Evolutionary conservation across 2,888 invertebrate species (phyloP), one percentile per base, ranked within the genome.

Genomic region (Axea sp.): DNA sequence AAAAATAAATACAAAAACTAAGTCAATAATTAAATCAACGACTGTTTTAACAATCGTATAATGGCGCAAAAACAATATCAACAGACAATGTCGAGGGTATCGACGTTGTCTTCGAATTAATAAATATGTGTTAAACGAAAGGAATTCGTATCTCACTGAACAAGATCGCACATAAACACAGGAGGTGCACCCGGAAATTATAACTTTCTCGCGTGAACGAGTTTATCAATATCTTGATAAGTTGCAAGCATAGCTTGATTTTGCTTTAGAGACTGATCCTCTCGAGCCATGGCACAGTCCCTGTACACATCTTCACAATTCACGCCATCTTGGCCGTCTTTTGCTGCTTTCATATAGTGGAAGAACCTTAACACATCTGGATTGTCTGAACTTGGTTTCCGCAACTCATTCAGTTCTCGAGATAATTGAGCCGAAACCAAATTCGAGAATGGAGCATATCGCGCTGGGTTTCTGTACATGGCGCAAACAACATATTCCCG

Each of bases 371-470:
- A 88, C 68, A 96, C 95, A 80, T 96, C 95, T 0, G 95, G 93
- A 86, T 96, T 96, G 85, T 96, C 95, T 0, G 93, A 93, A 0
- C 95, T 92, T 0, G 96, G 96, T 53, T 95, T 93, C 1, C 94
- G 91, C 39, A 96, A 89, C 84, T 96, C 96, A 86, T 95, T 95
- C 59, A 96, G 88, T 86, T 96, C 96, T 81, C 96, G 95, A 89
- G 96, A 96, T 45, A 96, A 88, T 81, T 96, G 96, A 0, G 95
- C 95, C 0, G 96, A 96, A 4, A 96, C 92, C 60, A 96, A 89
- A 87, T 96, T 96, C 82, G 95, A 96, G 84, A 94, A 96, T 0
- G 96, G 96, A 0, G 96, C 95, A 86, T 94, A 96, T 85, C 95
- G 94, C 2, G 95, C 94, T 0, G 96, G 96, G 83, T 93, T 94